A percentile compares a stretch with the other conserved stretches of the same genome.
phyloP scores from a whole-genome alignment of 2,888 invertebrate genomes.

The Hypena proboscidalis region DNA sequence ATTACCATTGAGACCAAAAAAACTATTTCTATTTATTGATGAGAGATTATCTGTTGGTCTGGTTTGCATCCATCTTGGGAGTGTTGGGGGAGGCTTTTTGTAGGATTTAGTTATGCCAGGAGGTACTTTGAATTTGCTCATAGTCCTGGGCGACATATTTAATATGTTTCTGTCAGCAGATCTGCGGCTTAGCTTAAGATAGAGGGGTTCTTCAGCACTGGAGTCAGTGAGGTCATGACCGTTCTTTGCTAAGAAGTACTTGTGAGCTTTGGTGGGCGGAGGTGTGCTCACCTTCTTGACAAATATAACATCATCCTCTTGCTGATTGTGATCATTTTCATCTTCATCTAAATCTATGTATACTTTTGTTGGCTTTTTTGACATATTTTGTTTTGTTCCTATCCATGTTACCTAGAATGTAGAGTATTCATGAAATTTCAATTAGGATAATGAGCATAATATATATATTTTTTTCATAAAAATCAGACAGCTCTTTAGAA shows the following conservation, averaged over 20 bases:
- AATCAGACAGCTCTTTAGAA: too few species aligned
- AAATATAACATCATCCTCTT: conserved; percentile 72
- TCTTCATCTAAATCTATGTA: conserved; percentile 70
- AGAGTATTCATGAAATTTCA: too few species aligned
- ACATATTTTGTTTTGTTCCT: conserved; percentile 54
- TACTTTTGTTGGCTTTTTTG: conserved; percentile 59
- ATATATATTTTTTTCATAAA: too few species aligned
- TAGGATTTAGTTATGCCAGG: conserved; percentile 72
- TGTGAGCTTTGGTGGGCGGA: conserved; percentile 60
- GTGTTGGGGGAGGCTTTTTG: conserved; percentile 58
- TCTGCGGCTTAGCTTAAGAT: conserved; percentile 61
- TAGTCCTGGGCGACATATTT: conserved; percentile 59
- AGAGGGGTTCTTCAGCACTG: conserved; percentile 53
- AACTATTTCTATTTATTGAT: conserved; percentile 56
- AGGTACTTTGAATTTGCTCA: conserved; percentile 67
- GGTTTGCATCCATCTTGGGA: conserved; percentile 69
- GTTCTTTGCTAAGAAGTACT: conserved; percentile 56
- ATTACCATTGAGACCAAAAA: conserved; percentile 64
- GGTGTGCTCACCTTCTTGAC: conserved; percentile 66
- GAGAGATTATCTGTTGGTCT: conserved; percentile 58
- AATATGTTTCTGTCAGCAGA: conserved; percentile 52
- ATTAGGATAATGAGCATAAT: too few species aligned
- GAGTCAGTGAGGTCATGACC: conserved; percentile 45
- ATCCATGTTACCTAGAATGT: conserved; percentile 68
- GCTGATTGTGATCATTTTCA: conserved; percentile 48